Percentiles rank a stretch among this genome's conserved stretches.
Evolutionary conservation across 1,140 invertebrate species (phyloP).

Genomic region (Cotesia glomerata): DNA sequence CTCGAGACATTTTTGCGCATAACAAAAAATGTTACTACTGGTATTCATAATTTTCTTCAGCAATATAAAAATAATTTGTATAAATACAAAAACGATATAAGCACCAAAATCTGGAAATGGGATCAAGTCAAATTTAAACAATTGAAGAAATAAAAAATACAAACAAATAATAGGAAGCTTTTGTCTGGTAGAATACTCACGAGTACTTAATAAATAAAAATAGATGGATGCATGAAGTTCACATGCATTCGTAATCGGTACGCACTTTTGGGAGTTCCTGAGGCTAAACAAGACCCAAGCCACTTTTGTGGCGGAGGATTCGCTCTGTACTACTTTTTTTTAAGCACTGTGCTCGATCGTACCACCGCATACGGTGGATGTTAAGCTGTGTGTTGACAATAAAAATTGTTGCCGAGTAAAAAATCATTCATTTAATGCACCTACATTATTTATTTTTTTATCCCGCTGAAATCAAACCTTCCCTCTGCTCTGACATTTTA

Average conservation of each 20-base stretch:
- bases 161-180: slow-evolving; percentile 23
- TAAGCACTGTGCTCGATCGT: neutral
- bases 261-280: slow-evolving; percentile 52
- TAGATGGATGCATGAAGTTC: slow-evolving; percentile 42
- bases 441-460: neutral
- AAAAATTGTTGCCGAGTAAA: neutral
- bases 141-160: slow-evolving; percentile 19
- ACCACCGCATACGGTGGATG: too few species aligned
- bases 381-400: neutral
- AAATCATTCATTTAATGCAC: neutral
- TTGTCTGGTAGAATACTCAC: slow-evolving; percentile 33
- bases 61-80: too few species aligned
- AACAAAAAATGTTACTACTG: too few species aligned
- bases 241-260: slow-evolving; percentile 47
- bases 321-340: neutral
- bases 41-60: too few species aligned
- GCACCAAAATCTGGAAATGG: neutral
- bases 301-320: slow-evolving; percentile 41
- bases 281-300: slow-evolving; percentile 46
- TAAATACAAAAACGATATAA: too few species aligned
- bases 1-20: too few species aligned
- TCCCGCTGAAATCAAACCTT: neutral
- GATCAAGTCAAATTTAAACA: slow-evolving; percentile 12
- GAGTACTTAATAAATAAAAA: slow-evolving; percentile 43
- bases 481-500: slow-evolving; percentile 13